Conservation (phyloP, 2,113 vertebrate species). For the Forbesichthys papilliferus region DNA sequence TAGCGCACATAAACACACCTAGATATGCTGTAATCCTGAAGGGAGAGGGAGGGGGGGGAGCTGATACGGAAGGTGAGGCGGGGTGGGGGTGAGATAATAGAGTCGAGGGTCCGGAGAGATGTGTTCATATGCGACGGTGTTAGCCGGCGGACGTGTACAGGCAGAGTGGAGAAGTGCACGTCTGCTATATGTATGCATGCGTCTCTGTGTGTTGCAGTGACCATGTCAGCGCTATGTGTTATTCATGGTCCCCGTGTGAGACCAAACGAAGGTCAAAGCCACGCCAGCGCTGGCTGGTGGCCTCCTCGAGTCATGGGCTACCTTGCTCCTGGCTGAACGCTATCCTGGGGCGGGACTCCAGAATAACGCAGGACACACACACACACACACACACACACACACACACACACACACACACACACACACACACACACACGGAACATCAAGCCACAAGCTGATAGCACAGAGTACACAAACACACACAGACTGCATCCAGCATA, state of each 20-base stretch:
- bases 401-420: background rate
- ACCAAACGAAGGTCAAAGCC: constrained; percentile 50
- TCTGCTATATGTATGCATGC: constrained; percentile 13
- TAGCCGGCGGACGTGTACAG: constrained; percentile 10
- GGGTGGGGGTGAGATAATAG: constrained; percentile 23
- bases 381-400: background rate
- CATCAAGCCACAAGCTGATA: background rate
- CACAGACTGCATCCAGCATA: background rate
- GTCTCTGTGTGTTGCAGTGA: constrained; percentile 13
- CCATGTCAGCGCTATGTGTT: constrained; percentile 49
- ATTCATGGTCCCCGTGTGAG: constrained; percentile 50
- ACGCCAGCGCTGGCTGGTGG: constrained; percentile 8
- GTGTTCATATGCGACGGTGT: constrained; percentile 33
- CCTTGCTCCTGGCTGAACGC: background rate
- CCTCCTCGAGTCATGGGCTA: constrained; percentile 1
- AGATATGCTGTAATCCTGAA: constrained; percentile 50
- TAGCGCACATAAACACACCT: constrained; percentile 58
- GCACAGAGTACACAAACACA: background rate
- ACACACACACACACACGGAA: background rate
- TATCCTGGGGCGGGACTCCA: background rate
- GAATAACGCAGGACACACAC: too few species aligned
- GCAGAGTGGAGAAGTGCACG: background rate
- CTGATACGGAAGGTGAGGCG: constrained; percentile 17
- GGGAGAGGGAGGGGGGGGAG: constrained; percentile 13
- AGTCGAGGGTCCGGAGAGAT: constrained; percentile 31